Base-by-base conservation (phyloP, 2,888 invertebrate genomes). In the Trachelus stipa region DNA sequence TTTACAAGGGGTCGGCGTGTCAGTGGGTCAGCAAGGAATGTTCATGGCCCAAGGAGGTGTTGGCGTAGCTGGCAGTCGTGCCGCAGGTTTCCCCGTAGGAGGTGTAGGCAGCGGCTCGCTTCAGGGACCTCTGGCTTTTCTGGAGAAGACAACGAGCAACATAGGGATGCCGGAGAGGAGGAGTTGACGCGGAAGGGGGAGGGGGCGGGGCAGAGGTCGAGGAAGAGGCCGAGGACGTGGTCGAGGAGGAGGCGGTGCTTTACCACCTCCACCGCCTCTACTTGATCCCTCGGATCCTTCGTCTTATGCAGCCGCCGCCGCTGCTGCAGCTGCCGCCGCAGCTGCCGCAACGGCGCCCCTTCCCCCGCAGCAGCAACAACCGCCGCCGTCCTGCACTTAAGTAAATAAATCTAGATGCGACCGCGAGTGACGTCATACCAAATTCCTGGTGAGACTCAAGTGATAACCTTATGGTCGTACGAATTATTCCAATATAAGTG, bases 101-200 rank as follows among this genome's bases (percentile, higher is more conserved):
- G 85, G 85, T 69, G 85, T 85, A 73, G 92, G 93, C 81, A 93
- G 93, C 11, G 93, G 94, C 0, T 93, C 95, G 3, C 92, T 97
- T 77, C 97, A 96, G 84, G 97, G 97, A 11, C 97, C 97, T 0
- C 93, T 97, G 81, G 97, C 97, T 1, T 97, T 95, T 89, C 92
- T 98, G 81, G 97, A 97, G 93, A 97, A 97, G 93, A 97, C 97
- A 83, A 96, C 97, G 88, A 97, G 97, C 92, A 97, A 97, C 92
- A 97, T 97, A 94, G 97, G 97, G 79, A 94, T 97, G 94, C 95
- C 96, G 76, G 96, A 97, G 91, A 95, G 96, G 91, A 92, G 96
- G 86, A 96, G 96, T 95, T 96, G 96, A 96, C 96, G 96, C 93
- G 96, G 96, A 94, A 95, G 96, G 93, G 96, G 96, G 94, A 95